phyloP scores from a whole-genome alignment of 1,140 invertebrate genomes.

The Oryctes rhinoceros region DNA sequence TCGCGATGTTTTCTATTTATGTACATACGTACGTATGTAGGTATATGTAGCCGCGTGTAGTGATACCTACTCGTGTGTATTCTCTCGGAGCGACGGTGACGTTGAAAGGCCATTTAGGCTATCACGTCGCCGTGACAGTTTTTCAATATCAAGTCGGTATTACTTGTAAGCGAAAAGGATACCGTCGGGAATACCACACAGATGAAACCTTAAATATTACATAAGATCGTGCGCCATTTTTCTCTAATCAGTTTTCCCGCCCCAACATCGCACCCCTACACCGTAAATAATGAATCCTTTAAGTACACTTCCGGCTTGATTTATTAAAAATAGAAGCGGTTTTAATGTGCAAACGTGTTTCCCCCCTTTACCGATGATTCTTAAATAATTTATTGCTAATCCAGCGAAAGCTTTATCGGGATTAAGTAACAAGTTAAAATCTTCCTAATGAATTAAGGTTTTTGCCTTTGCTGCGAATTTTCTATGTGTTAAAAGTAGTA shows the following conservation, averaged over 20 bases:
- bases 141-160: conserved; percentile 11
- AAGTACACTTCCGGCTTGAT: background rate
- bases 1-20: background rate
- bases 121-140: conserved; percentile 12
- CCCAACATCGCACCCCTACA: background rate
- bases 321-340: background rate
- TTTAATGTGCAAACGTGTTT: background rate
- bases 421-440: background rate
- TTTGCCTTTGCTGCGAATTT: too few species aligned
- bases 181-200: background rate
- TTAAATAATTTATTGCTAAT: too few species aligned
- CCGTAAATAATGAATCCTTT: background rate
- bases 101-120: conserved; percentile 1
- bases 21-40: background rate
- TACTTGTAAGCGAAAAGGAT: conserved; percentile 10
- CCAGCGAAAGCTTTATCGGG: background rate
- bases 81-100: background rate
- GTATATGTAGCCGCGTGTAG: background rate
- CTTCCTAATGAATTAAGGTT: background rate
- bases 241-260: conserved; percentile 8
- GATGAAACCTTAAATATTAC: conserved; percentile 19
- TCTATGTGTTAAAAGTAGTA: too few species aligned
- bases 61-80: background rate
- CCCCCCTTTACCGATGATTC: too few species aligned
- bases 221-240: background rate